A percentile compares a stretch with the other conserved stretches of the same genome.
Conservation (phyloP, 2,888 invertebrate species). For the Scotopteryx bipunctaria region DNA sequence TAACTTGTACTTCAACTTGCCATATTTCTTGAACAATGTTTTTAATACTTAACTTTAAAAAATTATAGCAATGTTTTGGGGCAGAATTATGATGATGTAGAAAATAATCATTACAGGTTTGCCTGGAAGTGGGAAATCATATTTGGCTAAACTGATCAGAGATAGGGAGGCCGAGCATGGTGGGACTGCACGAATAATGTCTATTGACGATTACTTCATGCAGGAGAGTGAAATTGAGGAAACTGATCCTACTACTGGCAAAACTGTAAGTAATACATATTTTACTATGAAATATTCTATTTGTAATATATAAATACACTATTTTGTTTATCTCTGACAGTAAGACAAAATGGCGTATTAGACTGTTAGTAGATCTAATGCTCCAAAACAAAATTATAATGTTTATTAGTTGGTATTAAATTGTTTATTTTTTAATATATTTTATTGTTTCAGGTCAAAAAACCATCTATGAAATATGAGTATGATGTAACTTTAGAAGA, state of each 20-base stretch:
- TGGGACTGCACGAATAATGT: conserved; percentile 94
- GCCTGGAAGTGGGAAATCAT: conserved; percentile 97
- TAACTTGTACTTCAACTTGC: no score
- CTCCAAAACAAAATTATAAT: background rate
- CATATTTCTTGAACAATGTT: no score
- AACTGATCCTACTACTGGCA: conserved; percentile 88
- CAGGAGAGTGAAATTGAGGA: conserved; percentile 91
- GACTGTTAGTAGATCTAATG: no score
- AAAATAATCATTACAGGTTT: conserved; percentile 79
- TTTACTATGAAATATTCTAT: background rate
- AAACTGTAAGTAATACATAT: conserved; percentile 74
- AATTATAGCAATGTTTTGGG: no score
- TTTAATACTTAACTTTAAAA: no score
- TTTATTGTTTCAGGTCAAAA: conserved; percentile 70
- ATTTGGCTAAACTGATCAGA: conserved; percentile 94
- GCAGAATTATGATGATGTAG: no score
- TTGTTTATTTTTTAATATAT: no score
- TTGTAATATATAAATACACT: background rate
- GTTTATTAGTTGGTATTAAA: no score
- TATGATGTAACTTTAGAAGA: conserved; percentile 93
- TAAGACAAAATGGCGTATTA: no score
- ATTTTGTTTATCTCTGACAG: background rate
- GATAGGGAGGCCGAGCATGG: conserved; percentile 92
- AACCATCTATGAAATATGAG: conserved; percentile 92
- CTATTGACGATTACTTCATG: conserved; percentile 98